Base-by-base conservation (phyloP, 2,797 vertebrate species). In the Setipinna tenuifilis region DNA sequence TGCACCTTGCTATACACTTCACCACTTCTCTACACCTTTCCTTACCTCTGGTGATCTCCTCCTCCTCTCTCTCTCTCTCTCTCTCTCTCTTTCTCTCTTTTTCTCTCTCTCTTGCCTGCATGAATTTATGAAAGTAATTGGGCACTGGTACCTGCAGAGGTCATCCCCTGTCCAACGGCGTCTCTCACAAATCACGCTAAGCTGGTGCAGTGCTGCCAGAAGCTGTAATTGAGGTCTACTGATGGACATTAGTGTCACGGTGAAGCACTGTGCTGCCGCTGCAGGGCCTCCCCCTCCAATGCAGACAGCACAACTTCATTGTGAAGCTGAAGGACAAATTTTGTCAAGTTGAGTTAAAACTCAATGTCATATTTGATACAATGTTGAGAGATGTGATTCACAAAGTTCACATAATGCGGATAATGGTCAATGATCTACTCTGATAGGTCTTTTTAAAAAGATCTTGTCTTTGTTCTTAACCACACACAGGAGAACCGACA, bases 51-150 rank as follows among this genome's bases (percentile, higher is more conserved):
- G 19, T 78, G 71, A 78, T 71, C 71, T 9, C 16, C 71, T 14
- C 65, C 28, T 28, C 7, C 68, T 71, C 25, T 28, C 31, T 75
- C 31, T 48, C 46, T 48, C 46, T 48, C 50, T 54, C 50, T 54
- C 50, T 9, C 50, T 54, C 50, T 54, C 50, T 54, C 50, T 9
- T 7, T 54, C 50, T 54, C 50, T 54, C 50, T 54, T 0, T 54
- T 7, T 54, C 68, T 71, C 71, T 21, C 71, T 75, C 28, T 31
- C 16, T 78, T 16, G 17, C 71, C 71, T 78, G 71, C 31, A 78
- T 78, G 35, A 78, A 78, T 78, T 78, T 78, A 78, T 78, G 71
- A 78, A 78, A 41, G 71, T 21, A 78, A 78, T 78, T 78, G 71
- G 71, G 12, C 71, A 44, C 71, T 25, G 7, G 16, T 41, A 44